Base-by-base conservation (phyloP, 2,888 invertebrate species). In the Eilema depressum region DNA sequence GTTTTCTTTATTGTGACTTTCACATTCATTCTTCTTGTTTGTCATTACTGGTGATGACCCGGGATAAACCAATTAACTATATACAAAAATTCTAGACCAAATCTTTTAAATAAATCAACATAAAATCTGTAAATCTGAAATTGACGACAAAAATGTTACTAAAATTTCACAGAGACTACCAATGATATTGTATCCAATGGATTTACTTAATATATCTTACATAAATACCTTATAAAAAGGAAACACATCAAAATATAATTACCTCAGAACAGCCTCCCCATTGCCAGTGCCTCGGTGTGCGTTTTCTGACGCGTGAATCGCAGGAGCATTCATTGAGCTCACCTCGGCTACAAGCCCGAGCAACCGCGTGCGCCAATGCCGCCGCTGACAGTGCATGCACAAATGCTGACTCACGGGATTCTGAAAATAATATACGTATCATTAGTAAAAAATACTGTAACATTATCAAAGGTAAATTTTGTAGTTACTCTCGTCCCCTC, bases 201-300 rank as follows among this genome's bases (percentile, higher is more conserved):
- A 59, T 14, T 25, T 14, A 25, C 14, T 14, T 25, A 14, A 59
- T 23, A 26, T 25, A 1, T 14, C 17, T 14, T 7, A 2, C 17
- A 1, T 30, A 11, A 61, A 20, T 61, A 26, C 10, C 17, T n/a
- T 14, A 28, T 12, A 23, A 53, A 8, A 23, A n/a, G 20, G n/a
- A 41, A 47, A 25, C 3, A 28, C 1, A n/a, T 30, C 1, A 12
- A 20, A 47, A 56, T n/a, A 3, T 28, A 47, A 70, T 89, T 92
- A 97, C 97, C 96, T 98, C 98, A 56, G 98, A 98, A 91, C 99
- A 99, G 0, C 98, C 98, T 73, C 98, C 98, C 99, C 99, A 99
- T 91, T 98, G 98, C 97, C 98, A 98, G 82, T 97, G 97, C 76
- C 97, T 96, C 33, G 97, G 96, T n/a, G 97, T 97, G 80, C 97